phyloP scores from a whole-genome alignment of 2,888 invertebrate species.

The Patella depressa region DNA sequence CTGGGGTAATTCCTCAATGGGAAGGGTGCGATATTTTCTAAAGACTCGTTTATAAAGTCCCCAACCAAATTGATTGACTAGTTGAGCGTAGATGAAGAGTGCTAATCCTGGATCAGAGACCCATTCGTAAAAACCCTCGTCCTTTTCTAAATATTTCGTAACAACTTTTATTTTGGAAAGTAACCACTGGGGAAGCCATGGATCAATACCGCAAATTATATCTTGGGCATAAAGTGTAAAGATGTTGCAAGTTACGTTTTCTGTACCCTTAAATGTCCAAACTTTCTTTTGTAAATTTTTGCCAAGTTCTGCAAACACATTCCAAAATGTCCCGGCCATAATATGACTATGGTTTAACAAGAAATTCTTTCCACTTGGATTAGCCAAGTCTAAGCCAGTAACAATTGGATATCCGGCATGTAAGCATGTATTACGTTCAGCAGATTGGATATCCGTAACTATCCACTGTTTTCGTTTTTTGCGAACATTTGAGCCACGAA shows the following conservation, averaged over 20 bases:
- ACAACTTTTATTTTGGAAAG: background rate
- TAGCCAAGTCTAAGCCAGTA: background rate
- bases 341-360: background rate
- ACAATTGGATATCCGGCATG: constrained; percentile 5
- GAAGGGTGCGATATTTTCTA: background rate
- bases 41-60: background rate
- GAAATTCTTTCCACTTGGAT: background rate
- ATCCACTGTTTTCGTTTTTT: background rate
- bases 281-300: background rate
- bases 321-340: background rate
- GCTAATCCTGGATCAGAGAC: background rate
- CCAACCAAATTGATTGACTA: background rate
- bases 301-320: background rate
- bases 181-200: background rate
- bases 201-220: background rate
- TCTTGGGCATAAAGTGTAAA: background rate
- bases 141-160: background rate
- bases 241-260: background rate
- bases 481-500: background rate
- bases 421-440: background rate
- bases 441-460: background rate
- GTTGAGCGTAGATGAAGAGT: background rate
- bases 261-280: background rate
- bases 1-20: background rate
- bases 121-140: background rate